Conservation (phyloP, 1,140 invertebrate species). For the Hestina assimilis region DNA sequence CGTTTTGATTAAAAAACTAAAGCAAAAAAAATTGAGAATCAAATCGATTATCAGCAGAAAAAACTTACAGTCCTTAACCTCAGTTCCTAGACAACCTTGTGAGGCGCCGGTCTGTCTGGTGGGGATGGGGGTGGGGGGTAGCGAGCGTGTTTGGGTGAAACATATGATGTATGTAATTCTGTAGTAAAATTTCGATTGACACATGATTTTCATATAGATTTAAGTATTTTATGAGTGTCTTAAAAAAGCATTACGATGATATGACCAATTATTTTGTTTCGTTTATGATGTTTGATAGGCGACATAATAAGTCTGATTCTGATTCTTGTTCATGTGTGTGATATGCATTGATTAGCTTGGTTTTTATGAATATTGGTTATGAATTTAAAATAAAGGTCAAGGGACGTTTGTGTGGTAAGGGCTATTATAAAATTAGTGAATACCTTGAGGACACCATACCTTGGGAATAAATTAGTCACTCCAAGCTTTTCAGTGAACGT, state of each 20-base stretch:
- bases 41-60: constrained; percentile 1
- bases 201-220: not conserved
- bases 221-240: not conserved
- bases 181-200: not conserved
- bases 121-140: constrained; percentile 2
- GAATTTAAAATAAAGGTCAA: no score
- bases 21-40: constrained; percentile 2
- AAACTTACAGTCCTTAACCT: constrained; percentile 21
- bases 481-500: no score
- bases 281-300: not conserved
- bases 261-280: no score
- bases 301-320: no score
- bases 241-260: no score
- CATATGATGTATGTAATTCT: not conserved
- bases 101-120: constrained; percentile 43
- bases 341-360: no score
- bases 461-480: no score
- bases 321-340: no score
- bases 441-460: no score
- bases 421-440: no score
- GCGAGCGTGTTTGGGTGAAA: constrained; percentile 12
- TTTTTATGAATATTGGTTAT: not conserved
- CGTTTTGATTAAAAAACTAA: not conserved
- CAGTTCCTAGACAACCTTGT: constrained; percentile 48
- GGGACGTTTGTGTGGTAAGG: no score